A percentile compares a stretch with the other conserved stretches of the same genome.
These are phyloP conservation scores for Nomada hirtipes DNA, from an alignment of 2,888 invertebrate genomes.

Conservation along the genomic window DNA sequence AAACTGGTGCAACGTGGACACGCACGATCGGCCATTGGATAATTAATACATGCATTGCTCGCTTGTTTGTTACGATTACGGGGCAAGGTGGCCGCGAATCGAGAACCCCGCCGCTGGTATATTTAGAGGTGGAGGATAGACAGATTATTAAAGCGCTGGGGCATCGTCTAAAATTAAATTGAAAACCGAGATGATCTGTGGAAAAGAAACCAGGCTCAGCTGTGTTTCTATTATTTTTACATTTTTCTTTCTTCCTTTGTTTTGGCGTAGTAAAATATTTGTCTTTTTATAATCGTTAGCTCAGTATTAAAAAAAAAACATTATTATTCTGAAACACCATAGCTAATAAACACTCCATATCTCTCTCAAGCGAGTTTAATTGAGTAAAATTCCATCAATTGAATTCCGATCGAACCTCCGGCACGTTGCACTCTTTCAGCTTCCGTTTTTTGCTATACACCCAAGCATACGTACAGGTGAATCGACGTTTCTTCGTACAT, in stretches of 20 bases:
- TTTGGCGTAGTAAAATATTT: no score
- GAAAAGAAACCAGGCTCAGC: slow-evolving; percentile 11
- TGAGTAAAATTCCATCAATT: no score
- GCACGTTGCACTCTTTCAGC: not conserved
- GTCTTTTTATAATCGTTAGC: no score
- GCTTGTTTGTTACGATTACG: slow-evolving; percentile 6
- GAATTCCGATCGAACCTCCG: not conserved
- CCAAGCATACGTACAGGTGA: not conserved
- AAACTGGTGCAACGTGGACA: slow-evolving; percentile 17
- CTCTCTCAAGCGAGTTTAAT: not conserved
- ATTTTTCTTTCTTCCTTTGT: no score
- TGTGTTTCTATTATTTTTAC: not conserved
- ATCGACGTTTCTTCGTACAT: not conserved
- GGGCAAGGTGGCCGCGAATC: slow-evolving; percentile 22
- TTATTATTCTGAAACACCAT: no score
- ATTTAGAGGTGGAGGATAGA: slow-evolving; percentile 29
- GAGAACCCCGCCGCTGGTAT: slow-evolving; percentile 20
- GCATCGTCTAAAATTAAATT: slow-evolving; percentile 38
- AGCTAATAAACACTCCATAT: no score
- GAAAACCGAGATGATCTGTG: not conserved
- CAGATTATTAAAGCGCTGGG: slow-evolving; percentile 16
- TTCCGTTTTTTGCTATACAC: no score
- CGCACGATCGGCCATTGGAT: slow-evolving; percentile 9
- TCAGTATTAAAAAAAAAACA: no score
- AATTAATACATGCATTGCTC: slow-evolving; percentile 34